Base-by-base conservation (phyloP, 2,797 vertebrate genomes). In the Selene dorsalis region DNA sequence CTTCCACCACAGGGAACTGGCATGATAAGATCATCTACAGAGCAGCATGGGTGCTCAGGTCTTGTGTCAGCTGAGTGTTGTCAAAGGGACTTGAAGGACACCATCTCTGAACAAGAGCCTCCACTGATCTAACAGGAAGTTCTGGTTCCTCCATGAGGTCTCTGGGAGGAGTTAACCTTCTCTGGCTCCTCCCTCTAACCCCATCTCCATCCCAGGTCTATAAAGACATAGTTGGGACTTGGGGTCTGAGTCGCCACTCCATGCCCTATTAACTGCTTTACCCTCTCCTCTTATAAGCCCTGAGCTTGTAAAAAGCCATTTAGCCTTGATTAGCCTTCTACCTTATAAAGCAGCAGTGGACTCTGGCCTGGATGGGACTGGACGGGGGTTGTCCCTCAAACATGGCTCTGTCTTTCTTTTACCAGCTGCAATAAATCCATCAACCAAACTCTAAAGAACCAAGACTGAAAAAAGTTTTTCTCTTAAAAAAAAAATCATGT, bases 231-330 rank as follows among this genome's bases (percentile, higher is more conserved):
- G 66, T 72, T 57, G 53, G 69, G 77, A 76, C 76, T 82, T 61
- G 41, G 32, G 71, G 64, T 55, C 85, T 79, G 84, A 85, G 75
- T 83, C 66, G 53, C 88, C 88, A 79, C 89, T 70, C 83, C 35
- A 56, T 87, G 90, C 78, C 88, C 83, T 88, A 91, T 95, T 94
- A 95, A 95, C 67, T 14, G 85, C 89, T 93, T 93, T 93, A 93
- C 91, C 92, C 90, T 93, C 92, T 92, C 90, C 89, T 89, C 89
- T 94, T 95, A 95, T 96, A 96, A 95, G 94, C 92, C 80, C 83
- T 74, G 87, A 93, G 93, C 96, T 95, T 95, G 96, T 97, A 96
- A 97, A 96, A 96, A 95, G 92, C 88, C 89, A 94, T 96, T 97
- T 96, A 96, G 95, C 90, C 91, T 95, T 96, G 95, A 96, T 96